These are phyloP conservation scores for Dolichallabes microphthalmus DNA, from an alignment of 2,113 vertebrate species.

Conservation along the genomic window DNA sequence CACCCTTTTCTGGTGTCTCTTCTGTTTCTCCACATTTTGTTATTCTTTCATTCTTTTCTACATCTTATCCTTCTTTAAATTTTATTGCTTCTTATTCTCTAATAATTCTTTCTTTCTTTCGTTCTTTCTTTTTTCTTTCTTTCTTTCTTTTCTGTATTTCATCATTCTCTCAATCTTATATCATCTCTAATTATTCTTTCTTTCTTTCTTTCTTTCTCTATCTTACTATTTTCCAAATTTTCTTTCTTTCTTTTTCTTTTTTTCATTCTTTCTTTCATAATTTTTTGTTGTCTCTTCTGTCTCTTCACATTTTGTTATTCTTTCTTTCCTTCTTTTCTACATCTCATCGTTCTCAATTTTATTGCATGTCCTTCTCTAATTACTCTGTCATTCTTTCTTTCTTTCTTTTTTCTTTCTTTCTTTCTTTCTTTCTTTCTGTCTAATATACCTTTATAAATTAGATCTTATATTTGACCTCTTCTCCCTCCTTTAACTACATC, in stretches of 20 bases:
- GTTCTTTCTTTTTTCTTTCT: not conserved
- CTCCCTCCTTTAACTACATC: not conserved
- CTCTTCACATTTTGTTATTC: not conserved
- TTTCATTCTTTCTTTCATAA: not conserved
- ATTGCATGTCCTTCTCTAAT: slow-evolving; percentile 30
- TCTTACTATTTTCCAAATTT: not conserved
- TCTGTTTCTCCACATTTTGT: slow-evolving; percentile 34
- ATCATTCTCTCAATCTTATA: no score
- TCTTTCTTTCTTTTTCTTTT: not conserved
- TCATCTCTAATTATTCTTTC: slow-evolving; percentile 21
- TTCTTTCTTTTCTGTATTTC: slow-evolving; percentile 14
- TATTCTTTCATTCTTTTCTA: not conserved
- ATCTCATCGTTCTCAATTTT: not conserved
- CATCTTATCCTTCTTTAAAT: no score
- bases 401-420: not conserved
- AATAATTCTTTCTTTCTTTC: not conserved
- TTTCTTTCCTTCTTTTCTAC: not conserved
- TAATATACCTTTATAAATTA: slow-evolving; percentile 1
- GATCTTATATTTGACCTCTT: slow-evolving; percentile 36
- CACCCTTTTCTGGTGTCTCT: not conserved
- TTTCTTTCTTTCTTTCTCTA: slow-evolving; percentile 9
- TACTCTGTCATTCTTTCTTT: not conserved
- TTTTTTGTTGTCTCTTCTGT: slow-evolving; percentile 24
- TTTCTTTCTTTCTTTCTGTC: slow-evolving; percentile 11
- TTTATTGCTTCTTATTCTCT: slow-evolving; percentile 32